Base-by-base conservation (phyloP, 2,797 vertebrate genomes). In the Myoxocephalus aenaeus region DNA sequence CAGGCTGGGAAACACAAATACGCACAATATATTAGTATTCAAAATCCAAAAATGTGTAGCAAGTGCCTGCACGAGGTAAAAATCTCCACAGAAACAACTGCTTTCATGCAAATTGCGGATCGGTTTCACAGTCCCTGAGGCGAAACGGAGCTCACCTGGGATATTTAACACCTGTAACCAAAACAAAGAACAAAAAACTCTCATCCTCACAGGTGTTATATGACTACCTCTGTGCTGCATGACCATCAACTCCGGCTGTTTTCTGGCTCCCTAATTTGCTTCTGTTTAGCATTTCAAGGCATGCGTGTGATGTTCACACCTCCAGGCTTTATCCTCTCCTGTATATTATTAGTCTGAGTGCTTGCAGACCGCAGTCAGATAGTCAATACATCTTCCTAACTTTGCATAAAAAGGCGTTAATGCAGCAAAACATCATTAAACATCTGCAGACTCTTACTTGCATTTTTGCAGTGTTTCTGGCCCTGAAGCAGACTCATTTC, bases 121-220 rank as follows among this genome's bases (percentile, higher is more conserved):
- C 80, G 25, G 75, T 67, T 86, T 79, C 75, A 70, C 11, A 20
- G 32, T 3, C 58, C 79, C 70, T 3, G 65, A 72, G 80, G 83
- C 81, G 51, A 66, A 2, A 0, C 2, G 34, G 25, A 58, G 77
- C 64, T 86, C 57, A 57, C 73, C 69, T 67, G 64, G 58, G 80
- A 78, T 63, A 81, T 80, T 72, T n/a, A 81, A 86, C 79, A 87
- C 85, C 82, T 83, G 79, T 27, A 61, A 57, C 38, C 46, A 68
- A 80, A 32, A 77, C 46, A 68, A 77, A 46, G 38, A 67, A 66
- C 64, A 42, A 58, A 73, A 40, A 14, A 5, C 42, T 4, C 66
- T 20, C 54, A 20, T 13, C 50, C 68, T 46, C 42, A 68, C 59
- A 77, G 70, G 63, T 82, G 67, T 34, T 29, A 18, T 4, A 48